Evolutionary conservation across 2,797 vertebrate genomes (phyloP).

Genomic region (Melopsittacus undulatus): DNA sequence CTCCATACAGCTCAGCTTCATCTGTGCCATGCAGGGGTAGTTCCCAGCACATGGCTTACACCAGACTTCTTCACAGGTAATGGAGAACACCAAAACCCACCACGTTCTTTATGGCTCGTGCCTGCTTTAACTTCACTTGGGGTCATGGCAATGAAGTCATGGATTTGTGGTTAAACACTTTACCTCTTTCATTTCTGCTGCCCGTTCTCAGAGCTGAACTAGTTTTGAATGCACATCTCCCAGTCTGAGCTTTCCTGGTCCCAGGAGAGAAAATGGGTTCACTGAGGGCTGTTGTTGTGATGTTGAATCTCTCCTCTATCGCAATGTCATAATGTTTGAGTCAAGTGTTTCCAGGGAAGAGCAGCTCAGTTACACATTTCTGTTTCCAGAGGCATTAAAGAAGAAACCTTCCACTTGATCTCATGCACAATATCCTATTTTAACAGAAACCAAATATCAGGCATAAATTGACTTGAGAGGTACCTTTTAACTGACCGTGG

Average conservation of each 20-base stretch:
- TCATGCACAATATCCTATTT: background rate
- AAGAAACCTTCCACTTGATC: background rate
- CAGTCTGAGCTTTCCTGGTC: background rate
- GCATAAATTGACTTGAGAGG: background rate
- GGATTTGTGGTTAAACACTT: background rate
- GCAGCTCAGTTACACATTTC: background rate
- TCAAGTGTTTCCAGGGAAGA: background rate
- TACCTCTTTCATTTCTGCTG: background rate
- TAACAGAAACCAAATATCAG: background rate
- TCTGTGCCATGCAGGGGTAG: background rate
- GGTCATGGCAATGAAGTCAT: background rate
- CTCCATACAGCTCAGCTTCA: background rate
- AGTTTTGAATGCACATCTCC: background rate
- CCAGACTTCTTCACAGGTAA: background rate
- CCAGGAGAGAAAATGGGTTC: background rate
- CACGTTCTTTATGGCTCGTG: accelerated
- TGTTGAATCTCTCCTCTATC: background rate
- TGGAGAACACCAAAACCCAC: background rate
- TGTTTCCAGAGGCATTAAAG: background rate
- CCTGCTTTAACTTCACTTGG: background rate
- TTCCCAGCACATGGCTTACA: background rate
- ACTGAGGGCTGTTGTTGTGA: background rate
- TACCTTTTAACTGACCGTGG: background rate
- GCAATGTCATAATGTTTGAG: background rate
- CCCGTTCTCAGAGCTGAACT: background rate